A percentile compares a stretch with the other conserved stretches of the same genome.
Evolutionary conservation across 2,797 vertebrate genomes (phyloP).

Genomic region (Artibeus jamaicensis): DNA sequence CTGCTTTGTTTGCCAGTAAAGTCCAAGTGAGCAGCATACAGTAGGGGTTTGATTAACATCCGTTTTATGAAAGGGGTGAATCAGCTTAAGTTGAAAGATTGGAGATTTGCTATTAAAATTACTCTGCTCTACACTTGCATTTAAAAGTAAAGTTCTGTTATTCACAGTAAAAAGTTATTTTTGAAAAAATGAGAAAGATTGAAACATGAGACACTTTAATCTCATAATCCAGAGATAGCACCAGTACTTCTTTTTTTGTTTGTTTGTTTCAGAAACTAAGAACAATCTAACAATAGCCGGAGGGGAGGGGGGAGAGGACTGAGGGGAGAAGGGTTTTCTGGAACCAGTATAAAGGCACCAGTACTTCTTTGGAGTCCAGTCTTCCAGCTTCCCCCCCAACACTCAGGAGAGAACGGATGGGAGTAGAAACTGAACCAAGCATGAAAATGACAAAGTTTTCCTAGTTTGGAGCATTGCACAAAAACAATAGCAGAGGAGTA

Average conservation of each 20-base stretch:
- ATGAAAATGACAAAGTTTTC: neutral
- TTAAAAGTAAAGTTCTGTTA: neutral
- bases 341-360: too few species aligned
- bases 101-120: neutral
- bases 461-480: neutral
- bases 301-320: too few species aligned
- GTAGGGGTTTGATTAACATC: neutral
- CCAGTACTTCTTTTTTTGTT: neutral
- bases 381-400: neutral
- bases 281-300: too few species aligned
- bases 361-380: neutral
- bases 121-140: neutral
- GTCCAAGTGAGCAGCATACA: neutral
- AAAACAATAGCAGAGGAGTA: neutral
- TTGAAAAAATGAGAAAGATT: neutral
- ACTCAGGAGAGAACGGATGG: neutral
- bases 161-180: neutral
- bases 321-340: too few species aligned
- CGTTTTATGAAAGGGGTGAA: neutral
- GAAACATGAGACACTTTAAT: neutral
- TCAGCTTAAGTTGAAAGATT: neutral
- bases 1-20: neutral
- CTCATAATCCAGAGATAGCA: neutral
- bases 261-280: too few species aligned
- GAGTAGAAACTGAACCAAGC: neutral